Base-by-base conservation (phyloP, 2,113 vertebrate genomes). In the Galeopterus variegatus region DNA sequence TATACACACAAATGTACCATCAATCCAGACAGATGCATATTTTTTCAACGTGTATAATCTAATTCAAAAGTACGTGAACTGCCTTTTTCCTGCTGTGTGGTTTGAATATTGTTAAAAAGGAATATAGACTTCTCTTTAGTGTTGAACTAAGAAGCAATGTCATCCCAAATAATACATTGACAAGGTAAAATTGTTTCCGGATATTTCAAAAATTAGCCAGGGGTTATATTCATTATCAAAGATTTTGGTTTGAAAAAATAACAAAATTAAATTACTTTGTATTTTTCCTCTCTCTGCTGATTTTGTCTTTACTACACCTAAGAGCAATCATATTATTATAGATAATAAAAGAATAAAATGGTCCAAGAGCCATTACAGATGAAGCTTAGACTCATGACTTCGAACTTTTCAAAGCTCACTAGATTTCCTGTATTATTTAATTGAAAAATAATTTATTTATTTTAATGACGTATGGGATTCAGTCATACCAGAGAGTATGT, bases 31-130 rank as follows among this genome's bases (percentile, higher is more conserved):
- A 94, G 41, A 95, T 75, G 83, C n/a, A 93, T 83, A 97, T 97
- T 97, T 97, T 92, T 97, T 97, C 89, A 98, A 97, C 97, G 64
- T 94, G 67, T n/a, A 79, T 86, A 97, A 70, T 93, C 73, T 85
- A 84, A 96, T 97, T 97, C 90, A 94, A 94, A 97, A 97, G 81
- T 94, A 65, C 62, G 77, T 94, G 54, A 97, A 97, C 54, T 79
- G 3, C 62, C 76, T 94, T 86, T 65, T 88, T 86, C 76, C 67
- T 77, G n/a, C 90, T 94, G 26, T 50, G 24, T 64, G 84, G 72
- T 82, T 92, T 96, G 56, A 88, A 89, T 56, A 45, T 97, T 95
- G 79, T 52, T 83, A 41, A 17, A 56, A 90, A 87, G 80, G 62
- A 81, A 96, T 54, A 81, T 10, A 72, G 86, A 41, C 1, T 26